Conservation (phyloP, 2,113 vertebrate species). For the Otus sunia region DNA sequence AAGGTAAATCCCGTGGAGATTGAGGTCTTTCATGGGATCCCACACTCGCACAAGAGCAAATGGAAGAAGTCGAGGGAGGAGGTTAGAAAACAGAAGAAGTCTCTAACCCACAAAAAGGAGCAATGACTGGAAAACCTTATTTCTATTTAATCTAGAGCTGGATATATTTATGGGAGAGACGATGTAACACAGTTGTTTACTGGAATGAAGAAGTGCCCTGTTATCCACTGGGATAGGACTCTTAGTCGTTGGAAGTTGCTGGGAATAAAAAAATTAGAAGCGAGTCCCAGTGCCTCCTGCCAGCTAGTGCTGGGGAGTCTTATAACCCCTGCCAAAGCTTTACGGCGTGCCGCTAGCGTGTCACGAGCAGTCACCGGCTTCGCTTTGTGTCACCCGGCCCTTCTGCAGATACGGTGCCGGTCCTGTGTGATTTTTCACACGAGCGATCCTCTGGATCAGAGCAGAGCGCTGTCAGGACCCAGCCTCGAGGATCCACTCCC, state of each 20-base stretch:
- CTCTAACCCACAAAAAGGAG: background rate
- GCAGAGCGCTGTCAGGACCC: background rate
- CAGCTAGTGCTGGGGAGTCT: background rate
- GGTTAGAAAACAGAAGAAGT: background rate
- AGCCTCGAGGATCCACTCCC: background rate
- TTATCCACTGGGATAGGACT: background rate
- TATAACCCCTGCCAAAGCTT: fast-evolving
- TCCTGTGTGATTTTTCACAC: fast-evolving
- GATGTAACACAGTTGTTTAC: background rate
- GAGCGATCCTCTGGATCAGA: background rate
- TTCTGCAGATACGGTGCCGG: too few relatives aligned
- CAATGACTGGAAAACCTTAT: background rate
- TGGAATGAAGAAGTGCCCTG: background rate
- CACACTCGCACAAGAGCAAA: background rate
- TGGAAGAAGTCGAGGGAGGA: background rate
- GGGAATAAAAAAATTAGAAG: background rate
- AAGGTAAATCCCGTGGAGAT: background rate
- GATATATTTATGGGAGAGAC: background rate
- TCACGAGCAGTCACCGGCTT: background rate
- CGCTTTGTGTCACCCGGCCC: background rate
- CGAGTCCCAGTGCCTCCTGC: background rate
- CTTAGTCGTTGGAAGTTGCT: background rate
- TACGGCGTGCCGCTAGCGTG: fast-evolving
- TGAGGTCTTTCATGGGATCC: background rate
- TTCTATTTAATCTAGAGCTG: background rate